Conservation (phyloP, 2,888 invertebrate species). For the Acronicta alni region DNA sequence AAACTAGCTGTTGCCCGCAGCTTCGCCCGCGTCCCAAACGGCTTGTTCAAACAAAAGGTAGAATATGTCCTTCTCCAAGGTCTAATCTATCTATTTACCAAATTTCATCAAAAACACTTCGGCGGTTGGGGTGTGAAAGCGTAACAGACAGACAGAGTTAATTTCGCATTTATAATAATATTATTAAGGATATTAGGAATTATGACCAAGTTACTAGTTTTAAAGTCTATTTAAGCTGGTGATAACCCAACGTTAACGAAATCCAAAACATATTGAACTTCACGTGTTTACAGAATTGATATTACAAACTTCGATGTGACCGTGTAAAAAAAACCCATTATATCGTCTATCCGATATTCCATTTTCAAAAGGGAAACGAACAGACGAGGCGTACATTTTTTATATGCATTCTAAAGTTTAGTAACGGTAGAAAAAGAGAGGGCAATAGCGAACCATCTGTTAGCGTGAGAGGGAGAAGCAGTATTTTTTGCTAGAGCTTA, state of each 20-base stretch:
- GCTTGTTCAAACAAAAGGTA: too few species aligned
- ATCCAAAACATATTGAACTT: constrained; percentile 13
- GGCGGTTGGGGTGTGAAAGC: too few species aligned
- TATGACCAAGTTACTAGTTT: too few species aligned
- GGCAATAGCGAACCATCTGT: constrained; percentile 42
- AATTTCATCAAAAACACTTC: too few species aligned
- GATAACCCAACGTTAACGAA: background rate
- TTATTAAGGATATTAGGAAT: too few species aligned
- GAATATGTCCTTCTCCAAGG: too few species aligned
- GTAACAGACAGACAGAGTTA: too few species aligned
- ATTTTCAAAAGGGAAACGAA: constrained; percentile 73
- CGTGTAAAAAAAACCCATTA: constrained; percentile 61
- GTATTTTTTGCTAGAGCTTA: constrained; percentile 66
- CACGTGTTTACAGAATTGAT: constrained; percentile 25
- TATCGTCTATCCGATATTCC: constrained; percentile 61
- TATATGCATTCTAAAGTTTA: constrained; percentile 77
- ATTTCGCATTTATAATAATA: too few species aligned
- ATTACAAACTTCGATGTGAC: constrained; percentile 36
- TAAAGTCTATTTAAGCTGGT: constrained; percentile 3
- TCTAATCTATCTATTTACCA: too few species aligned
- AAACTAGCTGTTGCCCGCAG: too few species aligned
- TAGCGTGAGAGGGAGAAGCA: constrained; percentile 58
- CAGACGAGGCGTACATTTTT: constrained; percentile 68
- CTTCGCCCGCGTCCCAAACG: too few species aligned
- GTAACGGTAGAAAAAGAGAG: constrained; percentile 70